Base-by-base conservation (phyloP, 1,140 invertebrate species). In the Chironomus striatipennis region DNA sequence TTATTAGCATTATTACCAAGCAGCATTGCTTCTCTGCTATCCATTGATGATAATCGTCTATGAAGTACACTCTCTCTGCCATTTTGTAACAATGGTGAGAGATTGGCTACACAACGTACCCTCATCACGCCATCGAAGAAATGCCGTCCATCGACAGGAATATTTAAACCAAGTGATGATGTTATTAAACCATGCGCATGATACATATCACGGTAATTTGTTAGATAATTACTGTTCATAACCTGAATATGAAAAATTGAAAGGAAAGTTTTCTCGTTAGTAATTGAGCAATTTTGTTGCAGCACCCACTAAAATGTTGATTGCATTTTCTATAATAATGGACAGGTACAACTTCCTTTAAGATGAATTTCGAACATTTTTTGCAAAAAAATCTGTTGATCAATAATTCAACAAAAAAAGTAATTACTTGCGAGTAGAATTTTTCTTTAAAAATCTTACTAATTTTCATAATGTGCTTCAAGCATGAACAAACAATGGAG, bases 71-170 rank as follows among this genome's bases (percentile, higher is more conserved):
- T 85, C 76, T 87, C 85, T 75, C 83, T 82, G 77, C 85, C 86
- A n/a, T 84, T 84, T 76, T 84, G 83, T 85, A 86, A 88, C 17
- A 87, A 79, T 2, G 87, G 86, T 4, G 86, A 87, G 76, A 88
- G 81, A 74, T 84, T 86, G 7, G 87, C 87, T 47, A 88, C 80
- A 78, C 87, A 88, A 77, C 87, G 85, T 42, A 88, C 85, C 75
- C 83, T 84, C 85, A 88, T 87, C 10, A 82, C 84, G 73, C 87
- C 87, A 7, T 84, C 83, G 42, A 81, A 78, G 78, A 87, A 85
- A 78, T 88, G 85, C 2, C 82, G 78, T 64, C 82, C 77, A 77
- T 81, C 80, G 47, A 87, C 81, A 18, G 79, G 81, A 78, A 88
- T 83, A 43, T 82, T 80, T 21, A 88, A 82, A 42, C 87, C 87